These are phyloP conservation scores for Zaprionus kolodkinae DNA, from an alignment of 1,140 invertebrate genomes.

Conservation along the genomic window DNA sequence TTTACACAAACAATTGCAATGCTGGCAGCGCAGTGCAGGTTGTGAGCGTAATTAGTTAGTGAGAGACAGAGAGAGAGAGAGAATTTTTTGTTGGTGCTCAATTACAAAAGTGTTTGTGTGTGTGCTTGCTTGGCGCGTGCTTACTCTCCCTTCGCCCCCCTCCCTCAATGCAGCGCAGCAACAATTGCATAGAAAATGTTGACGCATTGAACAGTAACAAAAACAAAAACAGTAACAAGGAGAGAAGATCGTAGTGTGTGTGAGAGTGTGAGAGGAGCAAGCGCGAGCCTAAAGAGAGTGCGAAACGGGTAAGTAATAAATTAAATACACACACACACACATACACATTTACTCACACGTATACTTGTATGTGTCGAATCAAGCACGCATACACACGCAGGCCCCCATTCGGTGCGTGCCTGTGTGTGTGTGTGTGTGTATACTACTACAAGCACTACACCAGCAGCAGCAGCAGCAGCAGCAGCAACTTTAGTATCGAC, in stretches of 20 bases:
- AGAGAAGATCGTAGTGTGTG: background rate
- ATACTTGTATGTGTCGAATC: background rate
- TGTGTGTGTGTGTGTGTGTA: conserved; percentile 62
- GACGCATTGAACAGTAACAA: conserved; percentile 23
- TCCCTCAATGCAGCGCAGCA: conserved; percentile 32
- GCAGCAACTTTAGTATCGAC: conserved; percentile 43
- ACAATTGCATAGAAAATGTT: conserved; percentile 42
- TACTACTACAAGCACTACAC: conserved; percentile 35
- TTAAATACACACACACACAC: background rate
- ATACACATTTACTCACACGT: background rate
- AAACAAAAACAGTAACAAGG: conserved; percentile 18
- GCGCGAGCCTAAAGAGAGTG: conserved; percentile 1
- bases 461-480: conserved; percentile 1
- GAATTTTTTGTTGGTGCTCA: conserved; percentile 8
- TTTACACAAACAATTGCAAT: background rate
- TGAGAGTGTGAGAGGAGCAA: background rate
- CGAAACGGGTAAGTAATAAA: conserved; percentile 36
- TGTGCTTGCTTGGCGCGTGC: conserved; percentile 26
- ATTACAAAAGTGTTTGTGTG: conserved; percentile 6
- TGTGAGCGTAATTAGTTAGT: background rate
- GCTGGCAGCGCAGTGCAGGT: background rate
- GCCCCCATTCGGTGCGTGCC: background rate
- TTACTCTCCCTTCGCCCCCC: background rate
- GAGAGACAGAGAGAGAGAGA: background rate
- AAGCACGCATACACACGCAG: conserved; percentile 11